Base-by-base conservation (phyloP, 2,113 vertebrate species). In the Galbula dea region DNA sequence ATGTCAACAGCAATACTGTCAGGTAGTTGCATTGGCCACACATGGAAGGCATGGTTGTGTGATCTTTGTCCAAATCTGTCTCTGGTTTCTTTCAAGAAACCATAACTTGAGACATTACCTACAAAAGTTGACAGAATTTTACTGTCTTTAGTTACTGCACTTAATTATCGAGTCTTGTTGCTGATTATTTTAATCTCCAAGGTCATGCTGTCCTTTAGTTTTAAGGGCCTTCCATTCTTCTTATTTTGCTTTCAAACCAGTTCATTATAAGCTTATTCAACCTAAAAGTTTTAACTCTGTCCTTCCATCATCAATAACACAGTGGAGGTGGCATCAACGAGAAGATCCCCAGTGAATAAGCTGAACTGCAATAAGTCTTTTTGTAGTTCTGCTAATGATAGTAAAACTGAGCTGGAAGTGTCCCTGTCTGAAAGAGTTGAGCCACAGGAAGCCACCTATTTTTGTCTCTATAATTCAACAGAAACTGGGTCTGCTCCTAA, bases 31-130 rank as follows among this genome's bases (percentile, higher is more conserved):
- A 10, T 12, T 68, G 58, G 29, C 48, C 63, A 13, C 32, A 22
- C 18, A 21, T 0, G 0, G 68, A 34, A 86, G 20, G 43, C 32
- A 7, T 3, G 41, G 14, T 15, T 23, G 21, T 36, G 23, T 36
- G 22, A 34, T 24, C 34, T 36, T 11, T 36, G 24, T 37, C 58
- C 58, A 36, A 37, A 36, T 10, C 23, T 37, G 58, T 18, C 58
- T n/a, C n/a, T n/a, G n/a, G n/a, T n/a, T n/a, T n/a, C n/a, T n/a
- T n/a, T n/a, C n/a, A n/a, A n/a, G n/a, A n/a, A n/a, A n/a, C n/a
- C n/a, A n/a, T n/a, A n/a, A n/a, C n/a, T n/a, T n/a, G n/a, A n/a
- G n/a, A n/a, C n/a, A n/a, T n/a, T n/a, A n/a, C n/a, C n/a, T n/a
- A n/a, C n/a, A n/a, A n/a, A n/a, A n/a, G n/a, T n/a, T n/a, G n/a